These are phyloP conservation scores for Catharus bicknelli DNA, from an alignment of 2,113 vertebrate genomes.

Conservation along the genomic window DNA sequence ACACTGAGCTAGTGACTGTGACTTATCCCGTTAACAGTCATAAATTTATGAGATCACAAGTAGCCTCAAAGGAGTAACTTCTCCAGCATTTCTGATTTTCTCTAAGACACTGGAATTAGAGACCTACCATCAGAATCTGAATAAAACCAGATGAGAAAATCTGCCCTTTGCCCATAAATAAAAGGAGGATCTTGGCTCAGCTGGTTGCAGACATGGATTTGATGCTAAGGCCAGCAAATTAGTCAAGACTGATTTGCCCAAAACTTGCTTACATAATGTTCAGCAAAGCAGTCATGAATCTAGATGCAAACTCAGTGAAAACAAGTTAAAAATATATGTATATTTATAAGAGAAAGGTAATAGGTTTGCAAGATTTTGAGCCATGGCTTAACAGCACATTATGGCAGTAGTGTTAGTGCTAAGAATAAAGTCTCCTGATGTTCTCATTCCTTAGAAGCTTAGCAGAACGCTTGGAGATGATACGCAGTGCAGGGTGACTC, in stretches of 20 bases:
- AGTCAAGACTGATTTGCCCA: neutral
- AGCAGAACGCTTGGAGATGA: slow-evolving; percentile 51
- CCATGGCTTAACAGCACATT: slow-evolving; percentile 1
- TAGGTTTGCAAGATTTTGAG: slow-evolving; percentile 27
- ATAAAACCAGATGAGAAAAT: neutral
- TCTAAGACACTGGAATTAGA: neutral
- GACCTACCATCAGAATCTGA: neutral
- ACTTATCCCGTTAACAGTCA: neutral
- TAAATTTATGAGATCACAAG: neutral
- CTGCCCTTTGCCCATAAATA: neutral
- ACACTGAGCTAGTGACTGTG: neutral
- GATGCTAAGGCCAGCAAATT: neutral
- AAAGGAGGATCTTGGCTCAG: neutral
- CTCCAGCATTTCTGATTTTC: neutral
- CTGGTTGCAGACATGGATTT: neutral
- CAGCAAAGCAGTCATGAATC: neutral
- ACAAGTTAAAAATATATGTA: neutral
- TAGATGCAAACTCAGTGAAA: slow-evolving; percentile 1
- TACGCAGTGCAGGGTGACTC: neutral
- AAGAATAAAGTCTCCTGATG: slow-evolving; percentile 55
- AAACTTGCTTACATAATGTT: slow-evolving; percentile 9
- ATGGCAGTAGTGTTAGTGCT: neutral
- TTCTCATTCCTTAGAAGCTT: slow-evolving; percentile 18
- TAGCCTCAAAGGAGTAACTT: neutral
- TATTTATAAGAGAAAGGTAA: slow-evolving; percentile 14